Conservation (phyloP, 2,797 vertebrate species). For the Centropyge bicolor region DNA sequence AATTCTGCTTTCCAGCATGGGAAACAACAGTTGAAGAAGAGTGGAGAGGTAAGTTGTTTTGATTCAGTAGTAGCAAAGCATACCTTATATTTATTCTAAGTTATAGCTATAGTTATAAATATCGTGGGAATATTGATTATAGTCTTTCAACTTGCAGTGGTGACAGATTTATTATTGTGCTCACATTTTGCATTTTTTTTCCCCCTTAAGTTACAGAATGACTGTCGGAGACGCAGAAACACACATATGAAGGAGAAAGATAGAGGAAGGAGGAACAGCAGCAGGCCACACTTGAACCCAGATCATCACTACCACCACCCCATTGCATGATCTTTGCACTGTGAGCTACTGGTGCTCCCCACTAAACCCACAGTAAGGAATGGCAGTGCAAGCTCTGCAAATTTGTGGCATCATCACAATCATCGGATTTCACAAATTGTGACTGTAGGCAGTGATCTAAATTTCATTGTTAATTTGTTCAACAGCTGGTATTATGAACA, state of each 20-base stretch:
- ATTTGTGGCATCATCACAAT: too few species aligned
- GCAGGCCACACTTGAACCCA: slow-evolving; percentile 5
- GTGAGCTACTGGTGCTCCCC: background rate
- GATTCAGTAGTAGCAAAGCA: background rate
- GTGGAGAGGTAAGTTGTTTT: background rate
- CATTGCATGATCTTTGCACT: background rate
- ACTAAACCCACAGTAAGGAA: too few species aligned
- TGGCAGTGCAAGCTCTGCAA: too few species aligned
- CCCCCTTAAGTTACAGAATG: background rate
- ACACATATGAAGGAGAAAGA: background rate
- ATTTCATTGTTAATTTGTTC: too few species aligned
- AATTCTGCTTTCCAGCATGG: background rate
- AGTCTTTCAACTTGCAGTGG: background rate
- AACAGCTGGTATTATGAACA: background rate
- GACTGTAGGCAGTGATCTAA: too few species aligned
- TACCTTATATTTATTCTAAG: background rate
- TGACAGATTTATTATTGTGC: background rate
- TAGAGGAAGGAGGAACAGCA: background rate
- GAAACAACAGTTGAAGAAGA: too few species aligned
- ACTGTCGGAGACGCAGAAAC: background rate
- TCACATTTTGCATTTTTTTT: background rate
- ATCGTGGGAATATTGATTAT: background rate
- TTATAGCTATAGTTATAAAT: background rate
- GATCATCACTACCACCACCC: background rate
- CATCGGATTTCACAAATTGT: too few species aligned